Evolutionary conservation across 2,113 vertebrate genomes (phyloP).

Genomic region (Hypomesus transpacificus): DNA sequence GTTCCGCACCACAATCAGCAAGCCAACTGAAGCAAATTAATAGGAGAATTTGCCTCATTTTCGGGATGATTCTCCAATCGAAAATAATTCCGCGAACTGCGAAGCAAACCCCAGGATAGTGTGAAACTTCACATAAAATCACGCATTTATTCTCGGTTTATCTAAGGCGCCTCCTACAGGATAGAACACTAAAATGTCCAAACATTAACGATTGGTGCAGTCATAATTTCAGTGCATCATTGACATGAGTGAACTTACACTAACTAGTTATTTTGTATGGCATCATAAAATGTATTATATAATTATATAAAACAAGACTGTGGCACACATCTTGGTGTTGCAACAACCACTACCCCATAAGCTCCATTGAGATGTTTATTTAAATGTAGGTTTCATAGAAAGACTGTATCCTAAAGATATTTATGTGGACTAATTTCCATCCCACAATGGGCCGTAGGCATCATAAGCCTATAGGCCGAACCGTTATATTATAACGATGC

Average conservation of each 20-base stretch:
- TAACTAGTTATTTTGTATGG: too few relatives aligned
- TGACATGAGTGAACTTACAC: too few relatives aligned
- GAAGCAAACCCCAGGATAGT: slow-evolving; percentile 50
- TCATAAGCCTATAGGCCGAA: neutral
- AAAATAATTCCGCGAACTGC: slow-evolving; percentile 43
- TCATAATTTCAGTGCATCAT: too few relatives aligned
- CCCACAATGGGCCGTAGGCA: too few relatives aligned
- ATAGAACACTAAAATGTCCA: neutral
- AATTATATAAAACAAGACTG: too few relatives aligned
- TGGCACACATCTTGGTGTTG: too few relatives aligned
- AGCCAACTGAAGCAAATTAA: slow-evolving; percentile 57
- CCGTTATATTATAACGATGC: neutral
- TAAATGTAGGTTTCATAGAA: too few relatives aligned
- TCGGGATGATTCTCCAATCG: slow-evolving; percentile 39
- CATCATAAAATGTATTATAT: too few relatives aligned
- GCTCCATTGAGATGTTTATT: too few relatives aligned
- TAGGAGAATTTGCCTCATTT: slow-evolving; percentile 63
- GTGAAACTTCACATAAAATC: slow-evolving; percentile 31
- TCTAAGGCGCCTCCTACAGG: slow-evolving; percentile 67
- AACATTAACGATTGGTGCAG: neutral
- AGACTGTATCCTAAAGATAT: too few relatives aligned
- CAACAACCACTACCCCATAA: too few relatives aligned
- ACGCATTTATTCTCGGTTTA: slow-evolving; percentile 27
- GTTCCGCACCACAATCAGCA: slow-evolving; percentile 54
- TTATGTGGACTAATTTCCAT: too few relatives aligned